Conservation (phyloP, 2,888 invertebrate genomes). For the Ditylenchus weischeri region DNA sequence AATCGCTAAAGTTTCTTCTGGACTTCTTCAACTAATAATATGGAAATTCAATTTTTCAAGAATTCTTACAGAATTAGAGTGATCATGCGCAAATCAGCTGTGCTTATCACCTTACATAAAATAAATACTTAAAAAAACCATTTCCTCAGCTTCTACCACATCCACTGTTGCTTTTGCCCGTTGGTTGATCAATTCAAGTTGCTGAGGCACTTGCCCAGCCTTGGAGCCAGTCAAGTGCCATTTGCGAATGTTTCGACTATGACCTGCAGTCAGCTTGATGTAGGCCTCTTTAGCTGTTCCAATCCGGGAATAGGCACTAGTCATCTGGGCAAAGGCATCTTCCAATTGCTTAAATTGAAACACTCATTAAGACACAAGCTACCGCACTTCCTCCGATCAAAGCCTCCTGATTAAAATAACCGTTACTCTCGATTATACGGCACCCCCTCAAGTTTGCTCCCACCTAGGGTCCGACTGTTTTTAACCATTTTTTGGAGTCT, state of each 20-base stretch:
- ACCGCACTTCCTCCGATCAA: neutral
- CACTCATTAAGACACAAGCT: neutral
- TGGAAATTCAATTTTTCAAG: no score
- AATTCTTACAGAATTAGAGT: no score
- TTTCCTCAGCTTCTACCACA: neutral
- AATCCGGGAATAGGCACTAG: slow-evolving; percentile 13
- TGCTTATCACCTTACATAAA: no score
- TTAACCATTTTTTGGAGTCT: no score
- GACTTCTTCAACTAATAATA: no score
- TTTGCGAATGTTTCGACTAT: slow-evolving; percentile 8
- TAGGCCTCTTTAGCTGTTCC: slow-evolving; percentile 14
- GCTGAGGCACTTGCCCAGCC: neutral
- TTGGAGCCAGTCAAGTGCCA: slow-evolving; percentile 14
- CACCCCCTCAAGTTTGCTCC: no score
- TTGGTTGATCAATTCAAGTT: neutral
- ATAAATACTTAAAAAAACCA: no score
- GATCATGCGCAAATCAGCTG: no score
- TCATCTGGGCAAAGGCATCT: slow-evolving; percentile 13
- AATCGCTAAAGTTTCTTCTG: no score
- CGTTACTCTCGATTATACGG: no score
- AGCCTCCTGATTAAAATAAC: no score
- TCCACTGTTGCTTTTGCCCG: neutral
- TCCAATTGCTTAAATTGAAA: slow-evolving; percentile 8
- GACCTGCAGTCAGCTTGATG: slow-evolving; percentile 8
- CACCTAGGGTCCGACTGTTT: no score